Evolutionary conservation across 2,113 vertebrate species (phyloP), one percentile per base, ranked within the genome.

Genomic region (Sinocyclocheilus anophthalmus): DNA sequence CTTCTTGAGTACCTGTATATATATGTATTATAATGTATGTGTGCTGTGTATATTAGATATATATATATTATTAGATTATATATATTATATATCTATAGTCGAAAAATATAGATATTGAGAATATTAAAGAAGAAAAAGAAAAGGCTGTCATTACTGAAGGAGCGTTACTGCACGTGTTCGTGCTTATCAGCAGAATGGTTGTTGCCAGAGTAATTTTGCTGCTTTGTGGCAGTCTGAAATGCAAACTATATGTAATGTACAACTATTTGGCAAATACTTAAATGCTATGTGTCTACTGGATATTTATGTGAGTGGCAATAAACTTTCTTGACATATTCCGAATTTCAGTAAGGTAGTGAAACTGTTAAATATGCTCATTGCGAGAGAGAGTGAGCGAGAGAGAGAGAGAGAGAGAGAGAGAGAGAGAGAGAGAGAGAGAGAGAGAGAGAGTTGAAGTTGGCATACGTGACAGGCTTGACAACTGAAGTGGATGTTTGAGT

Each of bases 381-480:
- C 12, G 76, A 55, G 12, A 4, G 9, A 26, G 26, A 30, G 63
- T 30, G 63, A 30, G 63, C 11, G 45, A 11, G 45, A 2, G 45
- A 48, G 45, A 10, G 45, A 48, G 45, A 48, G 45, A 48, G 45
- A 45, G 8, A 48, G 33, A 45, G 42, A 45, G 42, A 45, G 42
- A 45, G 42, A 45, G 33, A 37, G 37, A 37, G 37, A 37, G 6
- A 45, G 30, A 24, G 42, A 48, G 22, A 22, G 30, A 70, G 26
- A 26, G 26, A 26, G 26, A 26, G 26, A 1, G 1, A 30, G 55
- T 37, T 61, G 59, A 81, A 48, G 1, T 65, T 65, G 48, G 45
- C 39, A 85, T 30, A 59, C 67, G 76, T 85, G 76, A 69, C 76
- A 79, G 48, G 63, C 76, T 80, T 81, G 85, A 86, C 85, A 86